Conservation (phyloP, 23 tunicate species). For the Styela clava region DNA sequence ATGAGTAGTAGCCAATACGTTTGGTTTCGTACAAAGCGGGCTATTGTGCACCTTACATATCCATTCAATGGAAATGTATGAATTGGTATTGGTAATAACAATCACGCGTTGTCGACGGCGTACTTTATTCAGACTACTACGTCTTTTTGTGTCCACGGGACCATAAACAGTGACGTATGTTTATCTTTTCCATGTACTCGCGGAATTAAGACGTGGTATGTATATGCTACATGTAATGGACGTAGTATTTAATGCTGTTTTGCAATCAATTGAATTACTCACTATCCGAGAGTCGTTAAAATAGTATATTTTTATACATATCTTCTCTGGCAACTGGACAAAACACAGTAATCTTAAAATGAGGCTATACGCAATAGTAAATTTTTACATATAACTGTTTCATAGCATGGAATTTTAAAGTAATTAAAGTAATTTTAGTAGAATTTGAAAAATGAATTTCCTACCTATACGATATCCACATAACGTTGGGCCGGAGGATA, state of each 20-base stretch:
- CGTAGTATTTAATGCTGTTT: too few relatives aligned
- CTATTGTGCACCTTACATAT: not conserved
- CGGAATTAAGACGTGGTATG: not conserved
- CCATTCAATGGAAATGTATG: not conserved
- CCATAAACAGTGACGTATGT: not conserved
- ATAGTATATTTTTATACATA: too few relatives aligned
- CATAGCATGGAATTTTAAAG: too few relatives aligned
- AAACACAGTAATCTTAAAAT: not conserved
- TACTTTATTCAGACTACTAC: not conserved
- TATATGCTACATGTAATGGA: not conserved
- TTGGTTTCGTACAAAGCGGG: not conserved
- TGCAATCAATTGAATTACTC: too few relatives aligned
- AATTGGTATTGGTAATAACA: not conserved
- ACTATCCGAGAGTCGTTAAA: too few relatives aligned
- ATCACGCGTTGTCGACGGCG: not conserved
- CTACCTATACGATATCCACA: too few relatives aligned
- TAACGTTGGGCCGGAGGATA: too few relatives aligned
- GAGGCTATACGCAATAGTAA: too few relatives aligned
- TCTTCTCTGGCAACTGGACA: not conserved
- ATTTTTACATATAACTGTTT: too few relatives aligned
- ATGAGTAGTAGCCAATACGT: not conserved
- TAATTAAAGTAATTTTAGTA: too few relatives aligned
- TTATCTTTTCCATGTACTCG: not conserved
- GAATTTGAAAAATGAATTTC: too few relatives aligned
- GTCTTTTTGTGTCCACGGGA: not conserved